Conservation (phyloP, 2,113 vertebrate genomes). For the Corythaeola cristata region DNA sequence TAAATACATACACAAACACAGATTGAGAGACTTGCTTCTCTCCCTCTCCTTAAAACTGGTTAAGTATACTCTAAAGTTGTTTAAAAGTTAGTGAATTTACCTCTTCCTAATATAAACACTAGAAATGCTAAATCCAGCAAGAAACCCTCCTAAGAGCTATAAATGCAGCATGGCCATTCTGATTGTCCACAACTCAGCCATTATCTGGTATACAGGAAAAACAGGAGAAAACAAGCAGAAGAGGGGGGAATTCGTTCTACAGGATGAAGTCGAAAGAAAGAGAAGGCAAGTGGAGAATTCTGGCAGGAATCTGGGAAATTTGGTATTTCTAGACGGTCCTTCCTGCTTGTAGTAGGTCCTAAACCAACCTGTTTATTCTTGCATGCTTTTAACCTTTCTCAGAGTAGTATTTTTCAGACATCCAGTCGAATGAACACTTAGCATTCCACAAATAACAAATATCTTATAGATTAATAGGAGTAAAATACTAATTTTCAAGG, state of each 20-base stretch:
- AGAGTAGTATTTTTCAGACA: neutral
- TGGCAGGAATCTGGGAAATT: neutral
- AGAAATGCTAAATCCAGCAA: neutral
- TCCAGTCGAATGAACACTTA: neutral
- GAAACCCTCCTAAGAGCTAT: neutral
- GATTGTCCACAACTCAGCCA: neutral
- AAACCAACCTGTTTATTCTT: neutral
- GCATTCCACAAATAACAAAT: neutral
- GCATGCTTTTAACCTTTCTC: neutral
- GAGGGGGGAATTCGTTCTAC: neutral
- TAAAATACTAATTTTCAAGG: neutral
- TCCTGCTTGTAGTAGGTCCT: neutral
- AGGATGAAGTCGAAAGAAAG: neutral
- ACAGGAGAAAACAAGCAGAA: neutral
- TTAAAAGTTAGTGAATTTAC: neutral
- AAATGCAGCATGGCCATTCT: neutral
- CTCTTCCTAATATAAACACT: neutral
- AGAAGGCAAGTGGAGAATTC: neutral
- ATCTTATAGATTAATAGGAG: neutral
- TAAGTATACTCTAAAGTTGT: neutral
- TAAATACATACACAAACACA: neutral
- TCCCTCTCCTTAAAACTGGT: neutral
- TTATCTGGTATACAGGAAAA: neutral
- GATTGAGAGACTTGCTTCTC: neutral
- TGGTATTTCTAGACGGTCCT: neutral